Percentiles rank a stretch among this genome's conserved stretches.
Conservation (phyloP, 2,113 vertebrate species). For the Elaphurus davidianus region DNA sequence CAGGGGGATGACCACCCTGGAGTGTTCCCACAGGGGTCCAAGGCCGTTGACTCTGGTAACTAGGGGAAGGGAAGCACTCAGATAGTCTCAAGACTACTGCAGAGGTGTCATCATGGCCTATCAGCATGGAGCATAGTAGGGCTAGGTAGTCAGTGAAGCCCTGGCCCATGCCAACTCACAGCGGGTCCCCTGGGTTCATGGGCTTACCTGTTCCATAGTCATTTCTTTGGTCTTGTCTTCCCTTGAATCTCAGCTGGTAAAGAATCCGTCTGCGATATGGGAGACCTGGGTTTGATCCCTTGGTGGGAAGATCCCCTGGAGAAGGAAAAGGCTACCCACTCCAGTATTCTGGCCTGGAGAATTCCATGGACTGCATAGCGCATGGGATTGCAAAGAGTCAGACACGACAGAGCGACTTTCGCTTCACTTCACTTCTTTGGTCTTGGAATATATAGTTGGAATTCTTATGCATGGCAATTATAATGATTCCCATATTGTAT, state of each 20-base stretch:
- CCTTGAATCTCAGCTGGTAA: not conserved
- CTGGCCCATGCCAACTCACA: not conserved
- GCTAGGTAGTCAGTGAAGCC: not conserved
- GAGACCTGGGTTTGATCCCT: not conserved
- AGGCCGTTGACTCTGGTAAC: not conserved
- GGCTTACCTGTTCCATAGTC: not conserved
- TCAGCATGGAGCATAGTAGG: not conserved
- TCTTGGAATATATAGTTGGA: not conserved
- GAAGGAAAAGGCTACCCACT: not conserved
- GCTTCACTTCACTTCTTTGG: not conserved
- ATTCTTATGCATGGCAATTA: not conserved
- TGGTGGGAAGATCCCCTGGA: not conserved
- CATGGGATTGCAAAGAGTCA: not conserved
- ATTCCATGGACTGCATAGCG: not conserved
- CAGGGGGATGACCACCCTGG: not conserved
- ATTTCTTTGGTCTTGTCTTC: not conserved
- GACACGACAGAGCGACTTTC: not conserved
- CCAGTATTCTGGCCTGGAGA: not conserved
- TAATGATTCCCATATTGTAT: not conserved
- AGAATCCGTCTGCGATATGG: not conserved
- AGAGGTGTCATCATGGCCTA: not conserved
- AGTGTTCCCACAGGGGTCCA: not conserved
- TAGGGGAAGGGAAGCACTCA: not conserved
- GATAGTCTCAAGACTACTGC: not conserved
- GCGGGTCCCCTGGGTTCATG: fast-evolving